A percentile compares a stretch with the other conserved stretches of the same genome.
These are phyloP conservation scores for Xenentodon cancila DNA, from an alignment of 2,797 vertebrate species.

Conservation along the genomic window DNA sequence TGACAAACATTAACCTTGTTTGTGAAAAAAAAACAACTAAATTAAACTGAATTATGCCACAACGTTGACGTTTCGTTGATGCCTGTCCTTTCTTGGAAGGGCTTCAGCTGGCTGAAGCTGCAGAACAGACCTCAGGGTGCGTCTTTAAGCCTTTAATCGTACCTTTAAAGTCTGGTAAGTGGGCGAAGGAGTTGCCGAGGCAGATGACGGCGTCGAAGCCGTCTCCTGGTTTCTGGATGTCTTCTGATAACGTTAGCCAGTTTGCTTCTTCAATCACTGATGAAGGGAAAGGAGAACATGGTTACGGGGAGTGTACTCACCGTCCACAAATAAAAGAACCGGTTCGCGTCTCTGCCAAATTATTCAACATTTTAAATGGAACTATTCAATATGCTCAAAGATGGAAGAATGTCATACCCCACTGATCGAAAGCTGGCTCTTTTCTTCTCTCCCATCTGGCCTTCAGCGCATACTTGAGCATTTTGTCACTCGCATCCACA, in stretches of 20 bases:
- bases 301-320: not conserved
- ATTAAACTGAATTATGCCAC: no score
- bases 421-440: conserved; percentile 91
- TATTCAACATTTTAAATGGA: no score
- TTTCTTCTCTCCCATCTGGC: conserved; percentile 93
- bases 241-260: conserved; percentile 92
- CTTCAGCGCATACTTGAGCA: conserved; percentile 97
- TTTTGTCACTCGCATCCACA: conserved; percentile 98
- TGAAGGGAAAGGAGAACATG: not conserved
- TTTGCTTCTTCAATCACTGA: conserved; percentile 97
- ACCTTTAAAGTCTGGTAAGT: conserved; percentile 98
- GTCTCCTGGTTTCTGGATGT: conserved; percentile 86
- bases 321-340: no score
- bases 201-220: conserved; percentile 97
- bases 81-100: no score
- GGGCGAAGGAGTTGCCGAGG: conserved; percentile 97
- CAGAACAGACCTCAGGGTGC: no score
- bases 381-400: no score
- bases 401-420: conserved; percentile 81
- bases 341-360: no score
- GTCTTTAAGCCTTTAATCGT: not conserved
- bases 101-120: no score
- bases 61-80: no score
- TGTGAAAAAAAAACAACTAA: no score
- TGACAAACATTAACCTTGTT: no score